phyloP scores from a whole-genome alignment of 2,113 vertebrate species.

The Hydrolagus affinis region DNA sequence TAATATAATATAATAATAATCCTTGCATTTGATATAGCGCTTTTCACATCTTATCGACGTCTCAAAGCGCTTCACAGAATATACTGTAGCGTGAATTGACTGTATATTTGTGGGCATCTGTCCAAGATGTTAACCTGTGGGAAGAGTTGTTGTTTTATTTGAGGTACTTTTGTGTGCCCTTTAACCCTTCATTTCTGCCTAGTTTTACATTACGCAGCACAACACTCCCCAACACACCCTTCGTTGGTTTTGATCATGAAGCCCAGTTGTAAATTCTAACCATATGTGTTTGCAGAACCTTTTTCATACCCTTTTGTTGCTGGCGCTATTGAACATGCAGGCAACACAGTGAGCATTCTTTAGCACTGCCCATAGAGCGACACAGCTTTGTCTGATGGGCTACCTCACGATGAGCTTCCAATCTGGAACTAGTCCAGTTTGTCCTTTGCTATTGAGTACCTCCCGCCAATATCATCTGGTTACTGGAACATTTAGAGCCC shows the following conservation, averaged over 20 bases:
- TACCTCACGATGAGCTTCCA: not conserved
- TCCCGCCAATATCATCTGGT: not conserved
- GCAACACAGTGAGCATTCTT: not conserved
- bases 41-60: too few relatives aligned
- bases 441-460: not conserved
- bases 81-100: too few relatives aligned
- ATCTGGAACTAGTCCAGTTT: not conserved
- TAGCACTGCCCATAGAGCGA: not conserved
- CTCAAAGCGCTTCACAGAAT: too few relatives aligned
- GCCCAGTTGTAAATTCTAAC: not conserved
- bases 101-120: too few relatives aligned
- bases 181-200: not conserved
- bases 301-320: not conserved
- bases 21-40: too few relatives aligned
- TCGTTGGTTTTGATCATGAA: not conserved
- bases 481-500: not conserved
- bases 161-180: too few relatives aligned
- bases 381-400: not conserved
- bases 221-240: not conserved
- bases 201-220: not conserved
- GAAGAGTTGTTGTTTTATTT: too few relatives aligned
- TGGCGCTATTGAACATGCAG: not conserved
- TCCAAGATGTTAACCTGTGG: too few relatives aligned
- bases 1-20: too few relatives aligned
- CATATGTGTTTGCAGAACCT: not conserved